phyloP scores from a whole-genome alignment of 2,888 invertebrate genomes.

The Cerceris rybyensis region DNA sequence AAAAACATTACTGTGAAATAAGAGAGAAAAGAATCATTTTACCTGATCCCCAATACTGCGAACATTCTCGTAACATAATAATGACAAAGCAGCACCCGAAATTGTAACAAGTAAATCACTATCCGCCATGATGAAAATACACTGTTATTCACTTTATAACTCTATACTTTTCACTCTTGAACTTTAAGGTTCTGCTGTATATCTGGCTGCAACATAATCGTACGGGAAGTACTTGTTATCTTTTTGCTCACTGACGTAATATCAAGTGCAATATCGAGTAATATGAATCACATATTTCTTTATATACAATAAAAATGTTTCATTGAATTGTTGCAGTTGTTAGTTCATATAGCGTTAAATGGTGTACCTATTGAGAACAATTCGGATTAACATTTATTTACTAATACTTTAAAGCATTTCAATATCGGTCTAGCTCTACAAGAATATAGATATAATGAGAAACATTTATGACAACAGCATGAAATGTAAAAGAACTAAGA shows the following conservation, averaged over 20 bases:
- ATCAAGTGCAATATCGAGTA: neutral
- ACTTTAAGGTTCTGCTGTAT: neutral
- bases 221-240: neutral
- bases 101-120: constrained; percentile 76
- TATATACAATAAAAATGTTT: neutral
- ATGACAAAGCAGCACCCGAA: constrained; percentile 86
- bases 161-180: constrained; percentile 16
- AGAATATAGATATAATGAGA: no score
- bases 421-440: no score
- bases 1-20: neutral
- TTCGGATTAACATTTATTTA: no score
- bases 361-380: no score
- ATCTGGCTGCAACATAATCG: constrained; percentile 12
- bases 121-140: constrained; percentile 77
- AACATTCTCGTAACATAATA: constrained; percentile 87
- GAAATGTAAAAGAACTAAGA: no score
- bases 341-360: no score
- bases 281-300: neutral
- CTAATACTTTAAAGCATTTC: no score
- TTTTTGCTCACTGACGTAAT: neutral
- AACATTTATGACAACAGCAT: no score
- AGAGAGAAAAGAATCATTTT: constrained; percentile 39
- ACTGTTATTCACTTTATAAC: constrained; percentile 38
- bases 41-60: constrained; percentile 86
- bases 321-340: no score